Percentiles rank a stretch among this genome's conserved stretches.
Conservation (phyloP, 2,888 invertebrate species). For the Azorinus chamasolen region DNA sequence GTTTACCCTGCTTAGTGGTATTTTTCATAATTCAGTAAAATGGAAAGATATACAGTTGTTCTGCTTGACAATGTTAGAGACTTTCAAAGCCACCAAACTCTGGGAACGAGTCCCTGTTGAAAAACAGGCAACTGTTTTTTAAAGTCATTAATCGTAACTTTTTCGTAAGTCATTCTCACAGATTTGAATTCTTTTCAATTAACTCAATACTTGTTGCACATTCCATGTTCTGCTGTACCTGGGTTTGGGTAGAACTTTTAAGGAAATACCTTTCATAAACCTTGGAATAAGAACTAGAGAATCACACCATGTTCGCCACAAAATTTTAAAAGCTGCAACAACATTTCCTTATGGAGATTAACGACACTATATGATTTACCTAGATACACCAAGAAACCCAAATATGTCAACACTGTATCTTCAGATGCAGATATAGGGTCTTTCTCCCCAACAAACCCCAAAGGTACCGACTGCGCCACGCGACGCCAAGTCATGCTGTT, state of each 20-base stretch:
- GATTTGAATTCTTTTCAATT: constrained; percentile 14
- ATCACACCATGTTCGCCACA: constrained; percentile 33
- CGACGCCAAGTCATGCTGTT: constrained; percentile 45
- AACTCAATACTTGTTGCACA: constrained; percentile 31
- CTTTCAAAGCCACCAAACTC: constrained; percentile 28
- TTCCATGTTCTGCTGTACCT: constrained; percentile 44
- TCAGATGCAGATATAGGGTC: constrained; percentile 33
- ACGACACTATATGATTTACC: constrained; percentile 40
- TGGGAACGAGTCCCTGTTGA: constrained; percentile 34
- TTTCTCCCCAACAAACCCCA: constrained; percentile 19
- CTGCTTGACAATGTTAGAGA: constrained; percentile 27
- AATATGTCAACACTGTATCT: constrained; percentile 16
- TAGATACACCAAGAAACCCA: constrained; percentile 23
- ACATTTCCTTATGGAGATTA: constrained; percentile 47
- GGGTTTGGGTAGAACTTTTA: constrained; percentile 16
- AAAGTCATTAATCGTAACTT: constrained; percentile 39
- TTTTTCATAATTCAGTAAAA: constrained; percentile 6
- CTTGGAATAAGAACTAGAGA: constrained; percentile 15
- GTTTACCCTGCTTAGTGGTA: constrained; percentile 10
- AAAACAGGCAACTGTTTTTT: constrained; percentile 31
- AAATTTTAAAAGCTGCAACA: constrained; percentile 40
- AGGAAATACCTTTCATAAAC: constrained; percentile 47
- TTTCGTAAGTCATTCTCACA: not conserved
- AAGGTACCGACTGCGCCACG: constrained; percentile 26
- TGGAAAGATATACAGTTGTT: constrained; percentile 10